Evolutionary conservation across 2,797 vertebrate species (phyloP), one percentile per base, ranked within the genome.

Genomic region (Lutjanus argentimaculatus): DNA sequence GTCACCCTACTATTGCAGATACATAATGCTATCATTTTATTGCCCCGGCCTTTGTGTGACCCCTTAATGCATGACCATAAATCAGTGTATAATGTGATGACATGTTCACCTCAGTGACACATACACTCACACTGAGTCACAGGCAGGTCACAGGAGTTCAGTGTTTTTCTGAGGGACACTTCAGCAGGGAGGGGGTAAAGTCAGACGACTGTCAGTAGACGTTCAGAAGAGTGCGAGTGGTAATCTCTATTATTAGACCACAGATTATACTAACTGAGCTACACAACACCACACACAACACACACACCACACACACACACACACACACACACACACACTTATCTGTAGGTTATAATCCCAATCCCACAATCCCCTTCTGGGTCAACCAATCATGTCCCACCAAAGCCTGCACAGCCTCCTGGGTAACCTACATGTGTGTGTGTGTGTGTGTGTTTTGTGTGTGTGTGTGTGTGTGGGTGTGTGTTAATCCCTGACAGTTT

Each of bases 181-280:
- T 69, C 49, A 64, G 56, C 13, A 2, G 36, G 43, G 36, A 4
- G 45, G 55, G 36, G 66, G 11, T 5, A 1, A 30, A 79, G 43
- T 85, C 76, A 89, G 74, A 75, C 10, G 4, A 85, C 77, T 62
- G 40, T 69, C 80, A 61, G 61, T 84, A 59, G 75, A 85, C 72
- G 58, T 73, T 87, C 77, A 74, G 75, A 77, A 77, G 83, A 90
- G 69, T 88, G 67, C 48, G 10, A 85, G 75, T 72, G 49, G 76
- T 90, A 92, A 92, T 89, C 87, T 90, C 85, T 89, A 84, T 89
- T 91, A 89, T 89, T 85, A 86, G 84, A 92, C 69, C 61, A 78
- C 80, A 92, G 88, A 93, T 91, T 87, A 92, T 79, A 87, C 83
- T 72, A 78, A 83, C 62, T 76, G 80, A 87, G 72, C 72, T 66